Evolutionary conservation across 2,113 vertebrate species (phyloP).

Genomic region (Pogona vitticeps): DNA sequence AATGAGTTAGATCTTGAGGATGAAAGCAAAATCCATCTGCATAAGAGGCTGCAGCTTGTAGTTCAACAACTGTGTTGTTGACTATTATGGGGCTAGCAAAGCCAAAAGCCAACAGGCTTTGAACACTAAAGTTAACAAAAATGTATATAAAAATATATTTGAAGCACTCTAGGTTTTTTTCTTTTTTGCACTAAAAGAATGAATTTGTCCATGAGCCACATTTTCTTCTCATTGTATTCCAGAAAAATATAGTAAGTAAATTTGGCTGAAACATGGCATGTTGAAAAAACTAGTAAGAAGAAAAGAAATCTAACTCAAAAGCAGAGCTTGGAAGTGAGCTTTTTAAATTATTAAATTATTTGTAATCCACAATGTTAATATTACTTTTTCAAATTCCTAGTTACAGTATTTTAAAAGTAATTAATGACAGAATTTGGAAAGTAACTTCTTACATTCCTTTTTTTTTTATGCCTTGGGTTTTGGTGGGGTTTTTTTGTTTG

Average conservation of each 20-base stretch:
- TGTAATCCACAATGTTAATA: too few relatives aligned
- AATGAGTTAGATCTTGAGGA: neutral
- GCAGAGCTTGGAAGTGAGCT: too few relatives aligned
- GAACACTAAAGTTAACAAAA: neutral
- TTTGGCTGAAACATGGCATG: neutral
- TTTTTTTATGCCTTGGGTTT: too few relatives aligned
- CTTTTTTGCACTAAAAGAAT: neutral
- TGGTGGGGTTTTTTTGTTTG: too few relatives aligned
- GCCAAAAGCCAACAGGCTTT: neutral
- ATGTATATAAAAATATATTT: conserved; percentile 15
- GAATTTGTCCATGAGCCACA: neutral
- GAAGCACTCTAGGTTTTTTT: neutral
- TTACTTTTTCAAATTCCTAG: too few relatives aligned
- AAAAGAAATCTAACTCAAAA: neutral
- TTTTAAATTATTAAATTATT: too few relatives aligned
- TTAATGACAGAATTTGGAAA: too few relatives aligned
- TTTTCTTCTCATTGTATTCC: neutral
- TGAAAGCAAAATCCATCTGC: neutral
- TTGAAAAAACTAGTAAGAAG: neutral
- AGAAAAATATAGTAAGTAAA: conserved; percentile 5
- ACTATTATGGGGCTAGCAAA: neutral
- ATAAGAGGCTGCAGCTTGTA: neutral
- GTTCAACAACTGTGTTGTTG: neutral
- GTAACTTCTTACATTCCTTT: too few relatives aligned
- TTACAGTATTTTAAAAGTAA: too few relatives aligned